Evolutionary conservation across 2,113 vertebrate genomes (phyloP), one percentile per base, ranked within the genome.

Genomic region (Girardinichthys multiradiatus): DNA sequence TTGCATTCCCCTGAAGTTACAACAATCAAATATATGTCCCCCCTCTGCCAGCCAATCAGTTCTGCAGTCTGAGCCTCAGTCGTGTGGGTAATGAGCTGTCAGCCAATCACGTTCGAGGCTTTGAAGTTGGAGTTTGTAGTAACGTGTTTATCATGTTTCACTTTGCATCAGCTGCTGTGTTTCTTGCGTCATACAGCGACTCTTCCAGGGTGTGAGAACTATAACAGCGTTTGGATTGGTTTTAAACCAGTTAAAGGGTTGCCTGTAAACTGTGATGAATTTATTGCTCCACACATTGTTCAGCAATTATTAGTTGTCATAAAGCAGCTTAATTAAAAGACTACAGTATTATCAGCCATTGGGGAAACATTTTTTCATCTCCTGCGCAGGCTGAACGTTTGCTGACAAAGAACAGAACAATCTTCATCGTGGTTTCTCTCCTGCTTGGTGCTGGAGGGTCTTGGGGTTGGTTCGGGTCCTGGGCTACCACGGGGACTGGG

Each of bases 31-130:
- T 65, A 30, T 37, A 51, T 21, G 15, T 27, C 21, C n/a, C 26
- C 39, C 31, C 39, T 58, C 60, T 27, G 72, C 68, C 54, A n/a
- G 63, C 89, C 87, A 90, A 89, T 89, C 87, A 84, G 85, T 91
- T 91, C 88, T 76, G 82, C 83, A 79, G 81, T 77, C 80, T 83
- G 87, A 76, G 79, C 72, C 72, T 30, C 83, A 70, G 57, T 70
- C 86, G 67, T 64, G 84, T 74, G 79, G 35, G 73, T 80, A 87
- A 89, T 86, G 42, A 88, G 77, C 78, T 87, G 85, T 86, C 87
- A 81, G 81, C 89, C 89, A 89, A 89, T 91, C 79, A 77, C 57
- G 4, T 26, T 21, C 30, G 10, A 66, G 21, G 19, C 24, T n/a
- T 54, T 21, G 48, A 54, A 39, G 71, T 62, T 27, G 42, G 83